Percentiles rank a stretch among this genome's conserved stretches.
Evolutionary conservation across 2,797 vertebrate genomes (phyloP).

Genomic region (Denticeps clupeoides): DNA sequence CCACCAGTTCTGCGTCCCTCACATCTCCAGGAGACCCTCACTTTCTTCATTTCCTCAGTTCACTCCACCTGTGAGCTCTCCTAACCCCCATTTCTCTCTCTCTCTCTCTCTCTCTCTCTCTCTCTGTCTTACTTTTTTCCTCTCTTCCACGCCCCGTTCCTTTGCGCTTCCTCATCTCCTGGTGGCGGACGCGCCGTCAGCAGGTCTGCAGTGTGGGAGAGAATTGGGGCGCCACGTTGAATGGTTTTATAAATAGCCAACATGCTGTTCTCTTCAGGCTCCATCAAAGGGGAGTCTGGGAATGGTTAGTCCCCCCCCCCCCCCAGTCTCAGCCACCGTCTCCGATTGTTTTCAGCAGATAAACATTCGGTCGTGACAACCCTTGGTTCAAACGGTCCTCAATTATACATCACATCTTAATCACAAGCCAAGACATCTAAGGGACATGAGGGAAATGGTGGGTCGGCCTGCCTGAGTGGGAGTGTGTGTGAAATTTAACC

Average conservation of each 20-base stretch:
- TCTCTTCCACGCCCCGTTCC: background rate
- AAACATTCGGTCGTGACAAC: slow-evolving; percentile 10
- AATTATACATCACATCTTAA: slow-evolving; percentile 16
- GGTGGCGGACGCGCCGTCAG: slow-evolving; percentile 9
- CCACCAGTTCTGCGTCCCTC: too few relatives aligned
- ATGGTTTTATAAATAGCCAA: slow-evolving; percentile 19
- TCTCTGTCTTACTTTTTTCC: background rate
- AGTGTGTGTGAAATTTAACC: background rate
- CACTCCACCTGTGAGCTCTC: too few relatives aligned
- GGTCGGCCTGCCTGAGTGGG: background rate
- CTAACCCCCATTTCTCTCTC: background rate
- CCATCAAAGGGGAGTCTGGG: slow-evolving; percentile 28
- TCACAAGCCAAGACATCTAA: background rate
- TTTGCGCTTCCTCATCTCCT: slow-evolving; percentile 2
- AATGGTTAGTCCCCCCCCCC: background rate
- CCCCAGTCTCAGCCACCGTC: background rate
- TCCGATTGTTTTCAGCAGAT: slow-evolving; percentile 7
- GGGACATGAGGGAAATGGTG: background rate
- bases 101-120: background rate
- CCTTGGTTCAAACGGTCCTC: slow-evolving; percentile 9
- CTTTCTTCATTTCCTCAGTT: too few relatives aligned
- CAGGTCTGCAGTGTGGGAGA: slow-evolving; percentile 3
- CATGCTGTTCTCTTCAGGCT: slow-evolving; percentile 21
- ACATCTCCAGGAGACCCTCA: too few relatives aligned
- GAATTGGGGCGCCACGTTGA: slow-evolving; percentile 10